Percentiles rank a stretch among this genome's conserved stretches.
phyloP scores from a whole-genome alignment of 2,888 invertebrate genomes.

The Leucophora obtusa region DNA sequence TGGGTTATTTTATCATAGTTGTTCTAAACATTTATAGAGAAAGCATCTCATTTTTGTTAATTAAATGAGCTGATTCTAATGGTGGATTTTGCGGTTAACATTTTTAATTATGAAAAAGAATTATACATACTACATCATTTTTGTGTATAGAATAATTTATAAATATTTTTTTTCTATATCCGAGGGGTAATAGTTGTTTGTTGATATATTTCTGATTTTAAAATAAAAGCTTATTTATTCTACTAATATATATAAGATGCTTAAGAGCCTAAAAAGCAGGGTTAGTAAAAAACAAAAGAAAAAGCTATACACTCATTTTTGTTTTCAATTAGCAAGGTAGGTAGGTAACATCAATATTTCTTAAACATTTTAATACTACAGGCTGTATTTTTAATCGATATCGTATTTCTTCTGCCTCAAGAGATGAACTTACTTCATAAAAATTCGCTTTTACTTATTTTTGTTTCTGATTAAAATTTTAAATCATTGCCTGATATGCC shows the following conservation, averaged over 20 bases:
- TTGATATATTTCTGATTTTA: conserved; percentile 40
- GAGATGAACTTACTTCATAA: conserved; percentile 27
- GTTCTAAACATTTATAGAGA: conserved; percentile 38
- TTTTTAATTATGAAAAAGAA: conserved; percentile 31
- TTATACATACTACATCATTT: conserved; percentile 54
- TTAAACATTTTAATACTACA: conserved; percentile 35
- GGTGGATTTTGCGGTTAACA: conserved; percentile 52
- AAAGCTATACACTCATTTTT: conserved; percentile 36
- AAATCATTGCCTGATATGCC: conserved; percentile 54
- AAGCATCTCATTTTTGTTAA: conserved; percentile 31
- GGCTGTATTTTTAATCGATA: conserved; percentile 44
- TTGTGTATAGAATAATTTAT: conserved; percentile 47
- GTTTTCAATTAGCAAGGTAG: conserved; percentile 31
- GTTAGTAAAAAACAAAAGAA: conserved; percentile 27
- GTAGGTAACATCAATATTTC: conserved; percentile 40
- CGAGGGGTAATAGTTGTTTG: conserved; percentile 40
- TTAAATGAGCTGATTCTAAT: conserved; percentile 36
- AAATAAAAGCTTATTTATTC: conserved; percentile 58
- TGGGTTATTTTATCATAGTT: conserved; percentile 27
- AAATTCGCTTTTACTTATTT: conserved; percentile 29
- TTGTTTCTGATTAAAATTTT: conserved; percentile 43
- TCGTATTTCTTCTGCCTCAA: conserved; percentile 14
- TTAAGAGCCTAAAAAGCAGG: conserved; percentile 58
- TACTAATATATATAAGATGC: conserved; percentile 57
- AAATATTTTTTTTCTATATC: conserved; percentile 41